Evolutionary conservation across 1,140 invertebrate species (phyloP).

Genomic region (Carcinoscorpius rotundicauda): DNA sequence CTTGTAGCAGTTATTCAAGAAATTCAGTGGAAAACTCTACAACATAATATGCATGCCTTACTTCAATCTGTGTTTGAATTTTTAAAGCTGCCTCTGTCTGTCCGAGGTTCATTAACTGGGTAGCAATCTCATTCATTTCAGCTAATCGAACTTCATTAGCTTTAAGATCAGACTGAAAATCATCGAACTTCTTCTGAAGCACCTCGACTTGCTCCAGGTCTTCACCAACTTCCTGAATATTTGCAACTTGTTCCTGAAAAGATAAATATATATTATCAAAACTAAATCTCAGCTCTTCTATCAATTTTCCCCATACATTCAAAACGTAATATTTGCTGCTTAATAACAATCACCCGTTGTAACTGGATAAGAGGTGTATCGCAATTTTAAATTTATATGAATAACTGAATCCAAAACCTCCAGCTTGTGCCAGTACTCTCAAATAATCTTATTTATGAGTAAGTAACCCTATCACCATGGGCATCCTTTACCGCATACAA

Average conservation of each 20-base stretch:
- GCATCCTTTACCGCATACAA: no score
- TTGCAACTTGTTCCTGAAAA: constrained; percentile 46
- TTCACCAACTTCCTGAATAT: constrained; percentile 91
- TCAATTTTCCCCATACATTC: no score
- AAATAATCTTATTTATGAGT: no score
- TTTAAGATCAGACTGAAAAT: constrained; percentile 95
- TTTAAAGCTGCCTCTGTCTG: constrained; percentile 97
- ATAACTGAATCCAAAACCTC: no score
- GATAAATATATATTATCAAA: background rate
- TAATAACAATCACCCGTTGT: no score
- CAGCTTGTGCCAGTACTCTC: no score
- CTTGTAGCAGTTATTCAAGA: no score
- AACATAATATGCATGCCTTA: constrained; percentile 19
- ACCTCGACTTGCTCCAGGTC: constrained; percentile 98
- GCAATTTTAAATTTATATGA: no score
- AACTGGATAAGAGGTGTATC: no score
- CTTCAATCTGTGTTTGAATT: constrained; percentile 94
- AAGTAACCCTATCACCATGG: no score
- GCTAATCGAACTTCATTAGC: constrained; percentile 93
- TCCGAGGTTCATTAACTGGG: constrained; percentile 87
- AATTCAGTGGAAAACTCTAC: no score
- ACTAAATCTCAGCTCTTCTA: background rate
- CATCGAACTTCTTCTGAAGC: constrained; percentile 99
- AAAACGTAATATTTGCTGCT: background rate
- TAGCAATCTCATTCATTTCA: constrained; percentile 94